These are phyloP conservation scores for Macrobrachium rosenbergii DNA, from an alignment of 1,140 invertebrate genomes.

Conservation along the genomic window DNA sequence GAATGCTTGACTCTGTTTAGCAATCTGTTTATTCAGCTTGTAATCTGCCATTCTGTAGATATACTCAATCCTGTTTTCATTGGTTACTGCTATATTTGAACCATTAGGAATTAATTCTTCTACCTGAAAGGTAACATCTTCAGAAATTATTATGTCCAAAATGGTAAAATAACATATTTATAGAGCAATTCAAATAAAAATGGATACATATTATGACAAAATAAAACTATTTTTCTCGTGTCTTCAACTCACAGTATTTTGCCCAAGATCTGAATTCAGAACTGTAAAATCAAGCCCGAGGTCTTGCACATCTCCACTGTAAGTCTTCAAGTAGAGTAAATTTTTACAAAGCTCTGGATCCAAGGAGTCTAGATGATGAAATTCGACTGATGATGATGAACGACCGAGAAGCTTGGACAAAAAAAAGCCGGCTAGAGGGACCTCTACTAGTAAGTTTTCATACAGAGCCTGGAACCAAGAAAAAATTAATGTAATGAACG, in stretches of 20 bases:
- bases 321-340: constrained; percentile 84
- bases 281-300: constrained; percentile 92
- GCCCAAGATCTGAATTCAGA: constrained; percentile 89
- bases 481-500: background rate
- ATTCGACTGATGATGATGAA: constrained; percentile 84
- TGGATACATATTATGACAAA: no score
- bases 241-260: constrained; percentile 78
- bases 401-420: constrained; percentile 86
- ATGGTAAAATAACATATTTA: no score
- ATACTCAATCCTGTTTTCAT: constrained; percentile 94
- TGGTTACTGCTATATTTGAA: constrained; percentile 89
- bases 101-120: constrained; percentile 93
- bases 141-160: background rate
- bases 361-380: constrained; percentile 92
- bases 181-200: no score
- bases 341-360: constrained; percentile 94
- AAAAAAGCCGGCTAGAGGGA: constrained; percentile 95
- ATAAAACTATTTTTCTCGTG: constrained; percentile 48
- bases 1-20: constrained; percentile 87
- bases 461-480: constrained; percentile 82
- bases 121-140: constrained; percentile 68
- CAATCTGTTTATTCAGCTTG: constrained; percentile 93
- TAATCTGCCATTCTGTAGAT: constrained; percentile 97
- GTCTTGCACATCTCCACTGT: constrained; percentile 73
- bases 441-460: constrained; percentile 93